Percentiles rank a stretch among this genome's conserved stretches.
These are phyloP conservation scores for Chirona hameri DNA, from an alignment of 2,888 invertebrate species.

Conservation along the genomic window DNA sequence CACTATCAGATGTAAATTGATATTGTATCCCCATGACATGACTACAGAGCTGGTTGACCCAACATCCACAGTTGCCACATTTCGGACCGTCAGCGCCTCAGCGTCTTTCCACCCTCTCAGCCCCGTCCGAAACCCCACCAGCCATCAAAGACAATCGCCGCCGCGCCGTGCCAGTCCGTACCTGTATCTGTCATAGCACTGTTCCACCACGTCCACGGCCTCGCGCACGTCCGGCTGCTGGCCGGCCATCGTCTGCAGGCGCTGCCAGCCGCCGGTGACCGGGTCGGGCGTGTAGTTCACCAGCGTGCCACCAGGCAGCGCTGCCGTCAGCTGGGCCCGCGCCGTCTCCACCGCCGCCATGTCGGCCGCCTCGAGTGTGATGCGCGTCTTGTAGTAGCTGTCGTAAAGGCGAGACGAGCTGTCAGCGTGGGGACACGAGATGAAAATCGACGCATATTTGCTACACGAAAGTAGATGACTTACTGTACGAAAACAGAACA, in stretches of 20 bases:
- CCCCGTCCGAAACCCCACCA: no score
- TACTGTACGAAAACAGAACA: no score
- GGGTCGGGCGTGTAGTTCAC: constrained; percentile 50
- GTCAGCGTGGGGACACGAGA: no score
- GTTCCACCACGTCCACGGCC: constrained; percentile 46
- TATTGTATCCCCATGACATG: no score
- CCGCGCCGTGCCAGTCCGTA: not conserved
- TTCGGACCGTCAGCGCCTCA: no score
- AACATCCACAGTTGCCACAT: no score
- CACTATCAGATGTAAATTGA: no score
- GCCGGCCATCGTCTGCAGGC: constrained; percentile 38
- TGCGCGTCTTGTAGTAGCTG: constrained; percentile 51
- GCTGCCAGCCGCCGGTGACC: constrained; percentile 43
- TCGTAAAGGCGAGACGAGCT: not conserved
- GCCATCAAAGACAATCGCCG: no score
- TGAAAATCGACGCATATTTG: no score
- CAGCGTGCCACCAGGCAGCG: constrained; percentile 51
- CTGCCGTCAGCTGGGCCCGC: constrained; percentile 43
- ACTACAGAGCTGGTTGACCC: no score
- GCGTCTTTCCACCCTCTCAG: no score
- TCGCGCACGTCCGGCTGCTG: constrained; percentile 42
- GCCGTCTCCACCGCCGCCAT: constrained; percentile 48
- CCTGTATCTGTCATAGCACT: constrained; percentile 43
- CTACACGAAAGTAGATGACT: no score
- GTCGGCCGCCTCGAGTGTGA: constrained; percentile 49